Evolutionary conservation across 2,888 invertebrate genomes (phyloP), one percentile per base, ranked within the genome.

Genomic region (Sarcophaga carnaria): DNA sequence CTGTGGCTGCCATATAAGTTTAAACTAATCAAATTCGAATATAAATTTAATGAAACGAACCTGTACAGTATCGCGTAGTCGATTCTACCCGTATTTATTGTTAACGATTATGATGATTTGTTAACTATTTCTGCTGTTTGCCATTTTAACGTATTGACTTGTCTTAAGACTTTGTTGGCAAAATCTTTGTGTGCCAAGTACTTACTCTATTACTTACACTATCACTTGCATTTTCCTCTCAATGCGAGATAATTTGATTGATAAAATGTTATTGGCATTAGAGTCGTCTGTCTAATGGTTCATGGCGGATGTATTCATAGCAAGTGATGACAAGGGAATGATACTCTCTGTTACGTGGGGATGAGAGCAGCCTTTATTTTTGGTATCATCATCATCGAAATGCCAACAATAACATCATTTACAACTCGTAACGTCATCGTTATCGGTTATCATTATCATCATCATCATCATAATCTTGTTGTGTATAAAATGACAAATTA

Each of bases 401-500:
- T 45, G 22, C 2, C 47, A 54, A 17, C 14, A 14, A 49, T 14
- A 49, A 49, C 4, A 54, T 54, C 27, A 54, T 10, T 54, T n/a
- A 37, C 37, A 37, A 37, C 37, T 37, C 37, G 2, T 37, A 37
- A 37, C 37, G 37, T 37, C 37, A 37, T 37, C 8, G 2, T 37
- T 37, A 37, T 37, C 10, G 37, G 8, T 37, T 10, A 37, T 10
- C 37, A 37, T 37, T 10, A 37, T 37, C 37, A 37, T 37, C 8
- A 37, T 8, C 37, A 22, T 27, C 20, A 80, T 49, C 37, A 62
- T 54, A 17, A 20, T 67, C 66, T 60, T 67, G 80, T 60, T 67
- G 80, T 66, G 47, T 66, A 74, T 66, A 20, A 74, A 60, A 49
- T 67, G 60, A 62, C 20, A 74, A 66, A 74, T 80, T 80, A 74